Conservation (phyloP, 2,888 invertebrate genomes). For the Spilarctia lutea region DNA sequence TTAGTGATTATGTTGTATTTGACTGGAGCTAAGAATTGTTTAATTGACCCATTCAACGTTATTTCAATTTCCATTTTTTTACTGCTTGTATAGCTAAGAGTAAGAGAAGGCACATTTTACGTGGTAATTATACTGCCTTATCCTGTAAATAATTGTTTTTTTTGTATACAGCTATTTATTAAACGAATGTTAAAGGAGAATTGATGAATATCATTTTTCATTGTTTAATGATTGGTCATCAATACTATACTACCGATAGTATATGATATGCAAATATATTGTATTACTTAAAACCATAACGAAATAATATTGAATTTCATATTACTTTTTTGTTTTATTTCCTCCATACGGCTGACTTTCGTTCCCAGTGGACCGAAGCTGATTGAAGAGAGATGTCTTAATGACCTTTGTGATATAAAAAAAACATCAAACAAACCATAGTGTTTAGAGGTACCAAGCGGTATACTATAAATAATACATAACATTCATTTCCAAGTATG, state of each 20-base stretch:
- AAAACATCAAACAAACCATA: too few species aligned
- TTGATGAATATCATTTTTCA: constrained; percentile 84
- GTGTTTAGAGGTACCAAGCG: too few species aligned
- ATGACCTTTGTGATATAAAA: too few species aligned
- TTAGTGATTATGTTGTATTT: constrained; percentile 81
- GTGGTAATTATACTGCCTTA: constrained; percentile 86
- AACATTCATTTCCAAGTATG: too few species aligned
- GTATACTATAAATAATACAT: too few species aligned
- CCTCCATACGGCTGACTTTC: neutral
- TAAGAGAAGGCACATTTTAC: constrained; percentile 83
- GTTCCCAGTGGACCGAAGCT: neutral
- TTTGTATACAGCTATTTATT: constrained; percentile 88
- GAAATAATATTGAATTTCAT: constrained; percentile 87
- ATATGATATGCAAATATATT: constrained; percentile 86
- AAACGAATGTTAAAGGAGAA: constrained; percentile 84
- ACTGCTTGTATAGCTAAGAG: constrained; percentile 84
- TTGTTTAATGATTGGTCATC: constrained; percentile 86
- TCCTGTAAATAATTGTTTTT: constrained; percentile 86
- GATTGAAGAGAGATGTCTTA: too few species aligned
- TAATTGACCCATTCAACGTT: constrained; percentile 75
- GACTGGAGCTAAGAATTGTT: constrained; percentile 80
- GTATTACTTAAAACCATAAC: constrained; percentile 86
- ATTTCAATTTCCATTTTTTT: constrained; percentile 80
- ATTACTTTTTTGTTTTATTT: constrained; percentile 79
- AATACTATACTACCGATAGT: constrained; percentile 85